Conservation (phyloP, 2,113 vertebrate genomes). For the Saimiri boliviensis region DNA sequence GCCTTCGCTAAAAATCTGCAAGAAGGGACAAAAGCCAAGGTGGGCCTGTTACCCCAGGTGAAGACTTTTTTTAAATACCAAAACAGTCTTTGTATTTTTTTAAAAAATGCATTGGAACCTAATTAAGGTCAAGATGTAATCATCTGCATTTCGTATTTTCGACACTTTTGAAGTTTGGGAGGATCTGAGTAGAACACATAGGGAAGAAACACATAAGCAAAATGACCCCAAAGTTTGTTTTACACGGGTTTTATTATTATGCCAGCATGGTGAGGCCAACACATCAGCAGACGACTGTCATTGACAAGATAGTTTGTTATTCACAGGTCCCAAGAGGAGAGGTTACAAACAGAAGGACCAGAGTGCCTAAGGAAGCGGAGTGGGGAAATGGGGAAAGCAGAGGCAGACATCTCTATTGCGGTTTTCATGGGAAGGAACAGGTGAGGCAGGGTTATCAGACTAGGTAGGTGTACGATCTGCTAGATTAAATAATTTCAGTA, state of each 20-base stretch:
- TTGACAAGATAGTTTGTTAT: background rate
- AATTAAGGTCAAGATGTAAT: background rate
- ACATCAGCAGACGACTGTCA: background rate
- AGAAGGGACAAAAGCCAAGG: background rate
- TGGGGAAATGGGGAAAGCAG: background rate
- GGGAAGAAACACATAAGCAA: background rate
- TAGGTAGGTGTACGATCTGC: too few species aligned
- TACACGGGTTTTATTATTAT: background rate
- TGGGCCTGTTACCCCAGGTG: background rate
- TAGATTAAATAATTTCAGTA: too few species aligned
- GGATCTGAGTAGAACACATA: background rate
- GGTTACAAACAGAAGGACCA: rapidly evolving
- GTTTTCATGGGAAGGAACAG: too few species aligned
- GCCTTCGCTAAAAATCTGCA: constrained; percentile 6
- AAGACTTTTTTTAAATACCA: background rate
- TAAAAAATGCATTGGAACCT: background rate
- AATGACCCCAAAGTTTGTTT: background rate
- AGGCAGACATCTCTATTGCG: background rate
- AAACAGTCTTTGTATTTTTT: background rate
- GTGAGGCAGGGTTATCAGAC: background rate
- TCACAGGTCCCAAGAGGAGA: background rate
- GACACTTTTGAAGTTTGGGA: background rate
- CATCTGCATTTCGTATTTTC: background rate
- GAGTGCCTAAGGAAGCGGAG: background rate
- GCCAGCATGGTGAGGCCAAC: background rate